Conservation (phyloP, 2,888 invertebrate genomes). For the Kryphioiulus occultus region DNA sequence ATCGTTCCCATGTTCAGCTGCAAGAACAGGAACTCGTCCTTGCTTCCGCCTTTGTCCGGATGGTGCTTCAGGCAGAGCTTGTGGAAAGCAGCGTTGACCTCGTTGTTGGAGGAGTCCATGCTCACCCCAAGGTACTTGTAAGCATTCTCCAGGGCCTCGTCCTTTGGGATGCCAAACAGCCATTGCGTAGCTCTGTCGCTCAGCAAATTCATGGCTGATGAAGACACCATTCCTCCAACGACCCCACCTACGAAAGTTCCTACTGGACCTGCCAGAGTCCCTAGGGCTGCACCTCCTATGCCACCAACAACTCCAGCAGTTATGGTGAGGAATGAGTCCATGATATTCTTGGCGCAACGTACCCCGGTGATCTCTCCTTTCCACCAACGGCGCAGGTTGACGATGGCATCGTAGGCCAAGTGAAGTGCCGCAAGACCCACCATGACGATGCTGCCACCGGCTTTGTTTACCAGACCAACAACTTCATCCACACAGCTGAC, state of each 20-base stretch:
- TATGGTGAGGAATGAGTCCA: neutral
- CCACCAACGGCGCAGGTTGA: slow-evolving; percentile 18
- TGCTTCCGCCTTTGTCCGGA: slow-evolving; percentile 14
- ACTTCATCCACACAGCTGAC: slow-evolving; percentile 34
- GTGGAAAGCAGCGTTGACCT: slow-evolving; percentile 29
- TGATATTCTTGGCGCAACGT: slow-evolving; percentile 22
- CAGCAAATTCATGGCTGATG: neutral
- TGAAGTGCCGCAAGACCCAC: slow-evolving; percentile 1
- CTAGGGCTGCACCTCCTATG: neutral
- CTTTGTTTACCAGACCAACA: slow-evolving; percentile 20
- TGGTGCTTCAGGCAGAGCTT: slow-evolving; percentile 43
- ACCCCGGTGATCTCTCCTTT: slow-evolving; percentile 20
- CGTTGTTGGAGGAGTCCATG: neutral
- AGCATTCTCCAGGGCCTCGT: slow-evolving; percentile 41
- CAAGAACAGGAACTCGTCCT: neutral
- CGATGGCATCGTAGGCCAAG: neutral
- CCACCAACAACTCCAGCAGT: neutral
- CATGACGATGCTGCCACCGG: slow-evolving; percentile 39
- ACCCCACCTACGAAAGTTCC: neutral
- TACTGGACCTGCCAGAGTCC: neutral
- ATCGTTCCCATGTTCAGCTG: neutral
- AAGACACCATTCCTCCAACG: neutral
- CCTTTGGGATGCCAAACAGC: neutral
- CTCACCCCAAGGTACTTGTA: neutral
- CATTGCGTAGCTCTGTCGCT: slow-evolving; percentile 6